Evolutionary conservation across 2,797 vertebrate genomes (phyloP).

Genomic region (Spinus pinus): DNA sequence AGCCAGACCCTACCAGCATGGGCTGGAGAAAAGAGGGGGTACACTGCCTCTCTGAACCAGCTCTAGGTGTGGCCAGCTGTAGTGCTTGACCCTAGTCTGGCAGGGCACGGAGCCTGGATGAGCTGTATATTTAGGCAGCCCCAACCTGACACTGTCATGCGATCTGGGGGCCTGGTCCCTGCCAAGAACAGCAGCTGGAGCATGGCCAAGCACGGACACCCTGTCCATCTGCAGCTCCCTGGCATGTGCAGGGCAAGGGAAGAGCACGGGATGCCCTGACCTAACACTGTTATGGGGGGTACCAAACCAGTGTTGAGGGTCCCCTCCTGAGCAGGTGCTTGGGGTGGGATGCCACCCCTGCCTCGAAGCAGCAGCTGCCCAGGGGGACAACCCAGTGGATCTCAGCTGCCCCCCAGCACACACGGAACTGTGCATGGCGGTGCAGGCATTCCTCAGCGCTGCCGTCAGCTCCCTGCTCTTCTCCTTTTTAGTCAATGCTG

Average conservation of each 20-base stretch:
- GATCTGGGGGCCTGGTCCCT: neutral
- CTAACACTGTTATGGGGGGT: accelerated
- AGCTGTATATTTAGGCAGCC: constrained; percentile 26
- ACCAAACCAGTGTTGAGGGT: neutral
- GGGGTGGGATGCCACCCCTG: accelerated
- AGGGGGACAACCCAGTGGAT: accelerated
- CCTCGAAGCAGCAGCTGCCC: neutral
- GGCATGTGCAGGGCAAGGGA: neutral
- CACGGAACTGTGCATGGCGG: neutral
- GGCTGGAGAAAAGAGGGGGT: neutral
- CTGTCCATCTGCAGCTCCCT: neutral
- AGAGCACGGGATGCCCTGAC: neutral
- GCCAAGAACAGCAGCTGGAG: constrained; percentile 46
- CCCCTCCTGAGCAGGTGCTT: neutral
- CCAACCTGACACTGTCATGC: neutral
- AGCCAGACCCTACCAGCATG: neutral
- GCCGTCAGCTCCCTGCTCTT: constrained; percentile 53
- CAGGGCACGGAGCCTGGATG: accelerated
- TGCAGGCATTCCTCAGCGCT: constrained; percentile 28
- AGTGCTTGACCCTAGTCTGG: neutral
- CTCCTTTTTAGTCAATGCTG: constrained; percentile 68
- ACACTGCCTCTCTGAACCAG: accelerated
- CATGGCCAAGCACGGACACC: neutral
- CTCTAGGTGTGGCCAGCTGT: no score
- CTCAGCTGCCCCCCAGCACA: neutral